Evolutionary conservation across 2,888 invertebrate species (phyloP), one percentile per base, ranked within the genome.

Genomic region (Bhutanitis thaidina): DNA sequence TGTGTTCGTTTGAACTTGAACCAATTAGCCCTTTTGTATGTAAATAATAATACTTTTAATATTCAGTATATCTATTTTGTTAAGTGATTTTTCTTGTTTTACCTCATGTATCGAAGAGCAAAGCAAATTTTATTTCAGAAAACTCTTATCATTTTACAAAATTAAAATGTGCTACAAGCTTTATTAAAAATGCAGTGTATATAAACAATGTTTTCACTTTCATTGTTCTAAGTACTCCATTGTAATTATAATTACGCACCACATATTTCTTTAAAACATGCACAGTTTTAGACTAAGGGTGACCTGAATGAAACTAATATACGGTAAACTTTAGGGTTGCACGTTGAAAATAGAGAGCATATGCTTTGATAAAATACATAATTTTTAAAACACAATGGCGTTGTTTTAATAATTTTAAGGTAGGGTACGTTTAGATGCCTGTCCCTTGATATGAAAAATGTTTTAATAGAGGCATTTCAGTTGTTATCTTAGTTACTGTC

Each of bases 221-320:
- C 41, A 46, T 45, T 43, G 49, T 43, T 46, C 40, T 27, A 29
- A 50, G 50, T 30, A 36, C 40, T 10, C 51, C 40, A 15, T 45
- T 43, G 45, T 46, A 29, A 37, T 41, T 51, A 40, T 51, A 51
- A 51, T 51, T 51, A 41, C 41, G 20, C 51, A 46, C 30, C 36
- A 46, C 45, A 40, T 32, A 25, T 46, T 46, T 51, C 51, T 51
- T 51, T 37, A 39, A 45, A 44, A 34, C 16, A 37, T 50, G 43
- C 25, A 44, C 20, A 35, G 50, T 51, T 46, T 36, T 13, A 40
- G 32, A 34, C 45, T 41, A 46, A 45, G 47, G 50, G 45, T 45
- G 45, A 41, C 51, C 37, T 30, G 30, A 51, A 51, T 51, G 46
- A 30, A 41, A 51, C 45, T 51, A 40, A 41, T 51, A 46, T 39